phyloP scores from a whole-genome alignment of 2,113 vertebrate genomes.

The Perca flavescens region DNA sequence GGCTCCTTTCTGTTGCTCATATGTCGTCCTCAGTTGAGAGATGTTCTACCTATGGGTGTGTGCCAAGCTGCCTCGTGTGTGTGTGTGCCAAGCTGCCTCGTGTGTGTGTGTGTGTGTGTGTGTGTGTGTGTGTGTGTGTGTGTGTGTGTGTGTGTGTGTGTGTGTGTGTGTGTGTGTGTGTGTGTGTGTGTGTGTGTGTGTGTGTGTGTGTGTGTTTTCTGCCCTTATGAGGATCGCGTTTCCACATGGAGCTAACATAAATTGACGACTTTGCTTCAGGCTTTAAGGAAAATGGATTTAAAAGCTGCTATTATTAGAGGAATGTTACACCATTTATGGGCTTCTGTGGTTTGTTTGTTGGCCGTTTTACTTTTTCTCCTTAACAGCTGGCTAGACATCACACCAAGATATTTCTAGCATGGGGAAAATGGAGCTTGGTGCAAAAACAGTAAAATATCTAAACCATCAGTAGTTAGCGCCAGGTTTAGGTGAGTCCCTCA shows the following conservation, averaged over 20 bases:
- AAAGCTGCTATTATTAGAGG: not conserved
- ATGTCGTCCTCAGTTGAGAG: slow-evolving; percentile 34
- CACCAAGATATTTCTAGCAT: slow-evolving; percentile 21
- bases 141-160: slow-evolving; percentile 14
- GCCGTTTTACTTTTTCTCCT: not conserved
- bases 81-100: slow-evolving; percentile 4
- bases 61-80: slow-evolving; percentile 29
- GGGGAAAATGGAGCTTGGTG: not conserved
- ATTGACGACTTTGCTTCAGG: not conserved
- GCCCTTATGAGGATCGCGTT: not conserved
- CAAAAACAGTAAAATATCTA: not conserved
- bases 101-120: not conserved
- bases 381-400: slow-evolving; percentile 33
- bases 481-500: slow-evolving; percentile 4
- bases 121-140: slow-evolving; percentile 24
- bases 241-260: not conserved
- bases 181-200: not conserved
- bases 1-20: slow-evolving; percentile 44
- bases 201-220: slow-evolving; percentile 27
- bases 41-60: slow-evolving; percentile 11
- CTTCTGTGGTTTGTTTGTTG: not conserved
- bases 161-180: slow-evolving; percentile 3
- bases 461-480: not conserved
- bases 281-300: not conserved
- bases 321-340: not conserved